Percentiles rank a stretch among this genome's conserved stretches.
Conservation (phyloP, 2,113 vertebrate species). For the Hippocampus mohnikei region DNA sequence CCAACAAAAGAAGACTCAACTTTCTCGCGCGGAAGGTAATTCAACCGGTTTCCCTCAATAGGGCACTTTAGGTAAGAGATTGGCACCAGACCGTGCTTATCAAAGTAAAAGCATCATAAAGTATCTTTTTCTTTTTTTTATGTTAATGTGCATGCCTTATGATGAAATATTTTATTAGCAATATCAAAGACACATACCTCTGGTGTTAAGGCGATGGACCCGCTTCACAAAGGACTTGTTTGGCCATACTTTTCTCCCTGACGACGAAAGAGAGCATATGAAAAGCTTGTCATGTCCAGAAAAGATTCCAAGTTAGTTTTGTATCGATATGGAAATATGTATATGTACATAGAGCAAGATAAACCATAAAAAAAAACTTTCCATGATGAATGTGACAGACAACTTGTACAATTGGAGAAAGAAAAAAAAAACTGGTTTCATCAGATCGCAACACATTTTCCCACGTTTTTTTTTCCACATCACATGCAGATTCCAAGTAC, state of each 20-base stretch:
- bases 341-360: too few relatives aligned
- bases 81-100: background rate
- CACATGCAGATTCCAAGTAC: too few relatives aligned
- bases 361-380: too few relatives aligned
- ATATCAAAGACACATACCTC: constrained; percentile 18
- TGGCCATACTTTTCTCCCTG: constrained; percentile 28
- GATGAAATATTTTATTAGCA: background rate
- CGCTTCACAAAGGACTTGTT: constrained; percentile 16
- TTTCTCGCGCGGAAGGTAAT: background rate
- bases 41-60: too few relatives aligned
- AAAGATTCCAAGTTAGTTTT: background rate
- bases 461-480: too few relatives aligned
- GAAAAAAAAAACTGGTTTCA: too few relatives aligned
- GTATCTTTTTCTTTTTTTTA: background rate
- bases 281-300: background rate
- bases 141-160: background rate
- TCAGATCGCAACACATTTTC: too few relatives aligned
- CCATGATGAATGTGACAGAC: too few relatives aligned
- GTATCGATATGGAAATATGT: too few relatives aligned
- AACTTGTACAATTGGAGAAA: too few relatives aligned
- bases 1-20: background rate
- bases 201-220: background rate
- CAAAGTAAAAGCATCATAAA: background rate
- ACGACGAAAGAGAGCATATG: constrained; percentile 11
- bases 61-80: background rate